Evolutionary conservation across 2,797 vertebrate genomes (phyloP), one percentile per base, ranked within the genome.

Genomic region (Paramormyrops hopkinsi): DNA sequence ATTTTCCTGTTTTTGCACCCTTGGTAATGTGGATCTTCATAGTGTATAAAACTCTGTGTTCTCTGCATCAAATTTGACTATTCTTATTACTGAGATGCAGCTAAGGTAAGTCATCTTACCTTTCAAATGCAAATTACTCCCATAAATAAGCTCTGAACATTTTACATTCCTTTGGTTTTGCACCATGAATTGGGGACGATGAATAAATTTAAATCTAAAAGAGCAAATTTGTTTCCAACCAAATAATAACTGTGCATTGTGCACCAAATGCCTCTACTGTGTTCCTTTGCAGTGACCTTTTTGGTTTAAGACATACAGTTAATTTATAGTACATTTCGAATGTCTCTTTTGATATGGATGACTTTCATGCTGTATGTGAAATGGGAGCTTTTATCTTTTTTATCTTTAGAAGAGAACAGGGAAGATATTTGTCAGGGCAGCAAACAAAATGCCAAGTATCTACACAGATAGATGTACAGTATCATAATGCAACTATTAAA

Each of bases 191-290:
- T 92, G 91, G 91, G 91, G 89, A 50, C 90, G 73, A 56, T 89
- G 87, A 91, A 93, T 92, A 91, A 91, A 92, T 91, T 90, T 88
- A 90, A 79, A 86, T 91, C 90, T 89, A 92, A 93, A 92, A 91
- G 88, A 89, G 89, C 89, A 91, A 51, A 88, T 73, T 50, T 89
- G 88, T 89, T 85, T 88, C 88, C 91, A 89, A 92, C 91, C 46
- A 91, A 84, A 83, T 90, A 89, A 79, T 3, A 29, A 14, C 76
- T n/a, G 11, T 88, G 56, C 89, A 65, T 89, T 89, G 54, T n/a
- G 48, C 56, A 48, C 50, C 88, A 89, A 76, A 44, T 12, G 76
- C 83, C 90, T 86, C n/a, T 46, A 25, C 51, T 79, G 2, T 62
- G 86, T 90, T 90, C 12, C 0, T 88, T 83, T 76, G 37, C n/a